Percentiles rank a stretch among this genome's conserved stretches.
Conservation (phyloP, 2,888 invertebrate genomes). For the Nebria brevicollis region DNA sequence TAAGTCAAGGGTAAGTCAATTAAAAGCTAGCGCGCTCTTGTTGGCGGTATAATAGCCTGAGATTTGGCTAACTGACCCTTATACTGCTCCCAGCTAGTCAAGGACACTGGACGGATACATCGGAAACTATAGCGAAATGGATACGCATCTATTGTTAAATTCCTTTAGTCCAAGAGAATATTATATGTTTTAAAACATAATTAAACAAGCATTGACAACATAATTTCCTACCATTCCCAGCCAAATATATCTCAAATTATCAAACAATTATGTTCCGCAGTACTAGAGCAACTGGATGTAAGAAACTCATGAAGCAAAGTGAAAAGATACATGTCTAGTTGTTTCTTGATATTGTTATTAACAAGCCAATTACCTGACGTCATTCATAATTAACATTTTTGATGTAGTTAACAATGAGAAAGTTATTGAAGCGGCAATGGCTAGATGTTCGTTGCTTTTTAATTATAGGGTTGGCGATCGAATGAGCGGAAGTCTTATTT, state of each 20-base stretch:
- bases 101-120: background rate
- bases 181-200: no score
- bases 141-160: no score
- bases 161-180: no score
- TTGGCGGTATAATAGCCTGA: conserved; percentile 51
- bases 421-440: background rate
- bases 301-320: no score
- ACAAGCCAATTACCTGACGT: no score
- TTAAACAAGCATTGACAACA: no score
- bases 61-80: conserved; percentile 55
- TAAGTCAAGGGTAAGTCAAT: conserved; percentile 57
- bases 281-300: no score
- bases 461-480: background rate
- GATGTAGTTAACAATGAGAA: background rate
- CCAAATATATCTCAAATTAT: no score
- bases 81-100: conserved; percentile 46
- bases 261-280: no score
- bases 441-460: background rate
- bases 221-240: no score
- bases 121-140: background rate
- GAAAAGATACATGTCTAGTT: no score
- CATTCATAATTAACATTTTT: background rate
- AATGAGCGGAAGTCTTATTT: background rate
- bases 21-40: conserved; percentile 52
- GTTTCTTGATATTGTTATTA: no score